phyloP scores from a whole-genome alignment of 2,113 vertebrate species.

The Thalassarche chlororhynchos region DNA sequence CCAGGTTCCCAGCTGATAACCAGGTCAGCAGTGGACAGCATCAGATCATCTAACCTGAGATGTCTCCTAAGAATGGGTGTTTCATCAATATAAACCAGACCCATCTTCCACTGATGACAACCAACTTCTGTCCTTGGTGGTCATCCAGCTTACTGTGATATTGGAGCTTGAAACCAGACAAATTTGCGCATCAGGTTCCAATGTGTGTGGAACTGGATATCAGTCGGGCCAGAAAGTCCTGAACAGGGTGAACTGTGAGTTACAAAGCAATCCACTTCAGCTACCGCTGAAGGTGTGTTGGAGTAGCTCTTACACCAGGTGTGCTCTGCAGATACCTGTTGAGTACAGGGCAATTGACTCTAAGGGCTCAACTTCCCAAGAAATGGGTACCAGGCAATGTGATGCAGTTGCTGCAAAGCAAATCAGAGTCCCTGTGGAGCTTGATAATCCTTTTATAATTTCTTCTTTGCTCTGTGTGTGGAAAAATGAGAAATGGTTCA shows the following conservation, averaged over 20 bases:
- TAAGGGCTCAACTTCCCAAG: rapidly evolving
- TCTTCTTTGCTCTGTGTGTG: background rate
- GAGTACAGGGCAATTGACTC: background rate
- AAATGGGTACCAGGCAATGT: background rate
- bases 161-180: background rate
- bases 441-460: background rate
- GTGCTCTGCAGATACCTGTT: background rate
- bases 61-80: background rate
- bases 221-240: background rate
- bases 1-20: background rate
- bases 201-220: background rate
- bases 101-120: background rate
- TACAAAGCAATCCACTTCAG: background rate
- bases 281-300: too few species aligned
- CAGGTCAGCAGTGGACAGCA: background rate
- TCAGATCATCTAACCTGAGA: background rate
- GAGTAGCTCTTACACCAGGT: background rate
- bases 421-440: background rate
- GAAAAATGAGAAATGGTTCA: background rate
- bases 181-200: background rate
- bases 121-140: background rate
- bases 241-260: background rate
- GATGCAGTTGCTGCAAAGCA: background rate
- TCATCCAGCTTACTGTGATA: background rate
- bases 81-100: background rate